These are phyloP conservation scores for Blastobasis lacticolella DNA, from an alignment of 2,888 invertebrate genomes.

Conservation along the genomic window DNA sequence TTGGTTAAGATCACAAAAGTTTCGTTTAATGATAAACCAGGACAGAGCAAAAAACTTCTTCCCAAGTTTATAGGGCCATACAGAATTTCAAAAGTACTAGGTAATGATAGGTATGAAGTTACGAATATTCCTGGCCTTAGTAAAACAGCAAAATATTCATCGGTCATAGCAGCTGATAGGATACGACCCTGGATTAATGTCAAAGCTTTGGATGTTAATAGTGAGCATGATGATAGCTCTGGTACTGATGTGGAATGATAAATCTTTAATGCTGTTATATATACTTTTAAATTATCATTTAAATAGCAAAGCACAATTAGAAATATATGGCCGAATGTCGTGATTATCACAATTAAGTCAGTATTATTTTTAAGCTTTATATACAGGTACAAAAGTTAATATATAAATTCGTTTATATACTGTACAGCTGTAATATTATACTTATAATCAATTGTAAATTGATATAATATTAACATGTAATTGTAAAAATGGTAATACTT, in stretches of 20 bases:
- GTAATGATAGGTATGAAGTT: slow-evolving; percentile 2
- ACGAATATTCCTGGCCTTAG: not conserved
- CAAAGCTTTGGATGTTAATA: not conserved
- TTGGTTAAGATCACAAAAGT: not conserved
- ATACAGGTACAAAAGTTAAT: too few species aligned
- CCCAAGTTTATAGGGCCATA: slow-evolving; percentile 3
- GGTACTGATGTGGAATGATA: not conserved
- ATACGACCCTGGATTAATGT: not conserved
- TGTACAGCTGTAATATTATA: too few species aligned
- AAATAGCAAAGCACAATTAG: not conserved
- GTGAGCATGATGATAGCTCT: not conserved
- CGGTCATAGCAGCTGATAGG: not conserved
- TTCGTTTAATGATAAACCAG: not conserved
- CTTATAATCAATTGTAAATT: too few species aligned
- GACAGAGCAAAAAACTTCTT: not conserved
- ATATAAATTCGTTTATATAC: too few species aligned
- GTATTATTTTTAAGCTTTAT: too few species aligned
- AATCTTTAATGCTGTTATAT: not conserved
- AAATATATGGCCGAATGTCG: not conserved
- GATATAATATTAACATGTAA: too few species aligned
- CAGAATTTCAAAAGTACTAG: not conserved
- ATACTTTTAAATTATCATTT: not conserved
- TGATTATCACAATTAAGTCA: too few species aligned
- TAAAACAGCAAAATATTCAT: not conserved
- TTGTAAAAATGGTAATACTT: too few species aligned